A percentile compares a stretch with the other conserved stretches of the same genome.
These are phyloP conservation scores for Parapristionchus giblindavisi DNA, from an alignment of 2,888 invertebrate species.

Conservation along the genomic window DNA sequence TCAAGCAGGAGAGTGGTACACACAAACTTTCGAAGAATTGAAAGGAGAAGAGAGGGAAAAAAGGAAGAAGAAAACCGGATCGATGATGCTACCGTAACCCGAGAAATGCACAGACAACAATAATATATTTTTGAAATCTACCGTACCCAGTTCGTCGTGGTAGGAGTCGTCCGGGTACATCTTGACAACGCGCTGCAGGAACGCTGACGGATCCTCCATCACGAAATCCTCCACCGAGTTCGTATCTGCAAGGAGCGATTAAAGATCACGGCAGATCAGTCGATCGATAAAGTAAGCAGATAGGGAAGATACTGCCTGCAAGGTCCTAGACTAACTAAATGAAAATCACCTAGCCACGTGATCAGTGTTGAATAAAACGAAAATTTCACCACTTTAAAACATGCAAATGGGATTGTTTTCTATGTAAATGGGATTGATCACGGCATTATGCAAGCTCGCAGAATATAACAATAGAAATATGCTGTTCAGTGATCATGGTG, in stretches of 20 bases:
- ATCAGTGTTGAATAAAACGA: too few relatives aligned
- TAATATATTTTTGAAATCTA: neutral
- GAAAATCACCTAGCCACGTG: too few relatives aligned
- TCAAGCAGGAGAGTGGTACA: neutral
- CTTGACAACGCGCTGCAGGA: constrained; percentile 32
- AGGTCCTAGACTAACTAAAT: too few relatives aligned
- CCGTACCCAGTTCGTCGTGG: constrained; percentile 9
- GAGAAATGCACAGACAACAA: neutral
- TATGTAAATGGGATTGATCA: too few relatives aligned
- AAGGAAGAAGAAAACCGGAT: neutral
- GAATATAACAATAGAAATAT: too few relatives aligned
- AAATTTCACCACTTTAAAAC: too few relatives aligned
- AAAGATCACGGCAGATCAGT: neutral
- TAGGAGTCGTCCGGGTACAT: neutral
- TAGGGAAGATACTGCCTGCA: too few relatives aligned
- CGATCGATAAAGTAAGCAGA: neutral
- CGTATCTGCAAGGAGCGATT: neutral
- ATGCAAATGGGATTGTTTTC: too few relatives aligned
- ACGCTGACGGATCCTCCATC: constrained; percentile 15
- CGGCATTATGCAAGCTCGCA: too few relatives aligned
- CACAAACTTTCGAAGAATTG: neutral
- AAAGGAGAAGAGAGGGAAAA: neutral
- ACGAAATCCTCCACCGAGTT: constrained; percentile 12
- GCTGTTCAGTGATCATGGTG: too few relatives aligned
- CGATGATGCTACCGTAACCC: neutral